phyloP scores from a whole-genome alignment of 2,113 vertebrate species.

The Sakesphorus luctuosus region DNA sequence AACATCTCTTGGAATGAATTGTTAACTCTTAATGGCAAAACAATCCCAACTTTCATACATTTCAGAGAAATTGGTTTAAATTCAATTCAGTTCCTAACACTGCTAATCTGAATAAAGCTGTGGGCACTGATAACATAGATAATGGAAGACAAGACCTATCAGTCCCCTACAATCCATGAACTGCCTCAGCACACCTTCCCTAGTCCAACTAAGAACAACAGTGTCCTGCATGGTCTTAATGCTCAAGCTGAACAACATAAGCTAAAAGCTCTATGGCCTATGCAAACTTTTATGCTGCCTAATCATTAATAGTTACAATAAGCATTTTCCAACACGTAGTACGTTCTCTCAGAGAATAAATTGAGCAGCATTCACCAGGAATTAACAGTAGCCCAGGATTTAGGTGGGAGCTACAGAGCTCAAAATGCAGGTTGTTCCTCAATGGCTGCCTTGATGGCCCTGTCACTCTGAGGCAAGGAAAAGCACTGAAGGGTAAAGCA shows the following conservation, averaged over 20 bases:
- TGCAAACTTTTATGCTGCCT: background rate
- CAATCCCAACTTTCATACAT: background rate
- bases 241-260: background rate
- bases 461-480: background rate
- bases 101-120: background rate
- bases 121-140: background rate
- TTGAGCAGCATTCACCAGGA: background rate
- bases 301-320: background rate
- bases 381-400: background rate
- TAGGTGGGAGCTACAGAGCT: background rate
- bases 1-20: background rate
- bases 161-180: background rate
- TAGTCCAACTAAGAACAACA: background rate
- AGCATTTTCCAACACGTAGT: background rate
- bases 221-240: background rate
- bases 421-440: background rate
- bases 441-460: slow-evolving; percentile 23
- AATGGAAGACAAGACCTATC: background rate
- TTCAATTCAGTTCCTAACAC: background rate
- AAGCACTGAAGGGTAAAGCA: background rate
- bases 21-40: background rate
- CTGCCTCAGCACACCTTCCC: background rate
- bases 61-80: background rate
- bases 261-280: background rate
- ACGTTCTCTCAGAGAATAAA: background rate